Conservation (phyloP, 1,140 invertebrate species). For the Pseudomyrmex dendroicus region DNA sequence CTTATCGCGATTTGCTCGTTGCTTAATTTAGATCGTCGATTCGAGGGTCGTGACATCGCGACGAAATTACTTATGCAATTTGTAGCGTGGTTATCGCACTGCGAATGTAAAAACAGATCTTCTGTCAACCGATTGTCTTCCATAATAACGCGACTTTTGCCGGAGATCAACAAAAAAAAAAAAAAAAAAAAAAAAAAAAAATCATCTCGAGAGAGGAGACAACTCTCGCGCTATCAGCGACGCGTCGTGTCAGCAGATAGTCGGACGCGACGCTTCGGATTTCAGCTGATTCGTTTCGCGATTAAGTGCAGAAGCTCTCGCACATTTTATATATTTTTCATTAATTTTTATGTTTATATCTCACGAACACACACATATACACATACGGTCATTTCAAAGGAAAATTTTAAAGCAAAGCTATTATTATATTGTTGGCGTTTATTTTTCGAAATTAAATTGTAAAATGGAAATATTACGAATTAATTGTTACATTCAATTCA, state of each 20-base stretch:
- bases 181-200: neutral
- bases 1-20: neutral
- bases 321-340: slow-evolving; percentile 36
- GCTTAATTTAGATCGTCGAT: neutral
- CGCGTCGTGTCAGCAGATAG: slow-evolving; percentile 68
- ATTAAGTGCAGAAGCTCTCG: slow-evolving; percentile 51
- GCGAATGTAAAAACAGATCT: slow-evolving; percentile 42
- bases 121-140: slow-evolving; percentile 36
- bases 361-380: too few species aligned
- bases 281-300: slow-evolving; percentile 62
- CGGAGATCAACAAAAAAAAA: slow-evolving; percentile 6
- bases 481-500: too few species aligned
- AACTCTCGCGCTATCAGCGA: slow-evolving; percentile 59
- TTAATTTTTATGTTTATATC: neutral
- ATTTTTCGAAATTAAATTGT: too few species aligned
- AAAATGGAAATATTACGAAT: too few species aligned
- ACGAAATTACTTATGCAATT: slow-evolving; percentile 26
- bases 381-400: too few species aligned
- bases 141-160: slow-evolving; percentile 10
- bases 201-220: slow-evolving; percentile 53
- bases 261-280: slow-evolving; percentile 59
- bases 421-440: too few species aligned
- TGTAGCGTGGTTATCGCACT: slow-evolving; percentile 15
- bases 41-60: slow-evolving; percentile 3
- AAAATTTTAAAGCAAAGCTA: too few species aligned